Base-by-base conservation (phyloP, 2,113 vertebrate species). In the Tragulus kanchil region DNA sequence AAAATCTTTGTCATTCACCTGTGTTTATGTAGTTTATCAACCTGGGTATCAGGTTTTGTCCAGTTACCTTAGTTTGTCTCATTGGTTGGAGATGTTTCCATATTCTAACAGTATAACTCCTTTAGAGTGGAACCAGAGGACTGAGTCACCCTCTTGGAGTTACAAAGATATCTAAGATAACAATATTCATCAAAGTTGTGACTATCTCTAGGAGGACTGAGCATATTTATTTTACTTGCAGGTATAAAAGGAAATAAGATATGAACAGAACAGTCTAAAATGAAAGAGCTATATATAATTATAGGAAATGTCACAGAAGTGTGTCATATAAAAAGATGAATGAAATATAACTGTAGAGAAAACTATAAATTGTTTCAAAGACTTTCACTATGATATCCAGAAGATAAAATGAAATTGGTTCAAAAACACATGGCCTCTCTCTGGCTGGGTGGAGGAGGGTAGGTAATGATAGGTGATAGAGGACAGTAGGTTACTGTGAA, bases 281-380 rank as follows among this genome's bases (percentile, higher is more conserved):
- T 75, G 73, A 85, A 3, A 73, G 13, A 92, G 21, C 71, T 45
- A 14, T 48, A 26, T 26, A 78, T 69, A 58, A 84, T 69, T 45
- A 82, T 52, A 84, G 23, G 84, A 62, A 50, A 79, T 52, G 3
- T 79, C 48, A 79, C 48, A 19, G 79, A 85, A 17, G 2, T 3
- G 3, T 48, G 10, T 58, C 16, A 11, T 31, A 45, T 77, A 19
- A 36, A 84, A 79, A 71, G 16, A n/a, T 58, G 13, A 94, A 21
- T 31, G 28, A 90, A 93, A 94, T 86, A 67, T 77, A 89, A 61
- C 3, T 77, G 36, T 58, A 31, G 17, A 88, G 19, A 25, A 91
- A 84, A 82, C 3, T 15, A 10, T 15, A 92, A 16, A 36, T 36
- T 58, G 1, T 61, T 86, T 65, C 58, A 67, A 83, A 92, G n/a